phyloP scores from a whole-genome alignment of 2,113 vertebrate species.

The Herpetotheres cachinnans region DNA sequence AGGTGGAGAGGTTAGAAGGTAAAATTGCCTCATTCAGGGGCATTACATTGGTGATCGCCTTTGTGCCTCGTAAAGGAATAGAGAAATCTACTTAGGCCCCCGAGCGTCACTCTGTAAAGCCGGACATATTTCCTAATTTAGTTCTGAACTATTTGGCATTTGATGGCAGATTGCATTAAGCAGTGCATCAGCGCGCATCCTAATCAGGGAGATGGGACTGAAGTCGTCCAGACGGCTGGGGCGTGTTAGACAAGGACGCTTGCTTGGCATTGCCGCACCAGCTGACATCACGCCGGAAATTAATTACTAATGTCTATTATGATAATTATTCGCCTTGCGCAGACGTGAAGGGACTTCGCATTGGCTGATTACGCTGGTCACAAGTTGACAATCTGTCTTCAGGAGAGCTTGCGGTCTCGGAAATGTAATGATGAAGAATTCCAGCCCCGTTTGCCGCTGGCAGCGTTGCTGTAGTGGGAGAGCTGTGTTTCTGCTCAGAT shows the following conservation, averaged over 20 bases:
- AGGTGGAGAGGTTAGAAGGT: slow-evolving; percentile 31
- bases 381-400: slow-evolving; percentile 3
- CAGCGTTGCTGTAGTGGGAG: neutral
- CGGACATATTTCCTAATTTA: slow-evolving; percentile 8
- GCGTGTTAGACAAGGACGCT: slow-evolving; percentile 68
- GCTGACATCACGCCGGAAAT: slow-evolving; percentile 82
- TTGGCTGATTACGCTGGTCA: slow-evolving; percentile 15
- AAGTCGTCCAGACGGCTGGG: slow-evolving; percentile 69
- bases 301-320: slow-evolving; percentile 64
- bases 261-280: slow-evolving; percentile 68
- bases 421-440: neutral
- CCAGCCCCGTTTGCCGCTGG: neutral
- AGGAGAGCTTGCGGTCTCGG: neutral
- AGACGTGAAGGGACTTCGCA: slow-evolving; percentile 51
- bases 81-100: neutral
- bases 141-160: slow-evolving; percentile 31
- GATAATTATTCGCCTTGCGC: slow-evolving; percentile 39
- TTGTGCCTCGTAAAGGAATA: neutral
- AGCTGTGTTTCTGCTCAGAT: neutral
- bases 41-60: neutral
- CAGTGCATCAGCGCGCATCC: slow-evolving; percentile 26
- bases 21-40: slow-evolving; percentile 19
- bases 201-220: slow-evolving; percentile 71
- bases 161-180: slow-evolving; percentile 51
- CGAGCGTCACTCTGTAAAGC: neutral